Evolutionary conservation across 2,888 invertebrate species (phyloP), one percentile per base, ranked within the genome.

Genomic region (Leucozona laternaria): DNA sequence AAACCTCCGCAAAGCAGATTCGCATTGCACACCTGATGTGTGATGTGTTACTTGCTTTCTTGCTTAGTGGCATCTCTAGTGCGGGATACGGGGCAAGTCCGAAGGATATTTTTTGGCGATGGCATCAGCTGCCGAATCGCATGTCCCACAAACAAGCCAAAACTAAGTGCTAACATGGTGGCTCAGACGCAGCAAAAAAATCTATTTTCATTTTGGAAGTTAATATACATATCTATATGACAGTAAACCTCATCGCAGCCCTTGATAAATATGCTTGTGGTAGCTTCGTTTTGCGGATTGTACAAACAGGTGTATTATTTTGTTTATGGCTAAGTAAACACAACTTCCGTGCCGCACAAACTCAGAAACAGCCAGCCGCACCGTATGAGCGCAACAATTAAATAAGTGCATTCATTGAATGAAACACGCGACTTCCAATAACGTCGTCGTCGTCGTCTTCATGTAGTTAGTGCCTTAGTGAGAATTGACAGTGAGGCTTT

Each of bases 301-400:
- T 81, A 64, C 75, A 86, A 86, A 86, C 86, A 86, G 86, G 86
- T 86, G 86, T 82, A 82, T 86, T 82, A 82, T 86, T 86, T 73
- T 31, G 55, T 73, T 79, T 43, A 64, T 57, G 83, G 79, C 70
- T 79, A 79, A 73, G 80, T 85, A 78, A 82, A 73, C 78, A 82
- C 82, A 82, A 86, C 81, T 82, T 81, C 82, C 81, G 86, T 86
- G 78, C 73, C 78, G 64, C 81, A 78, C 70, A 81, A 57, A 40
- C 48, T 40, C 7, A 8, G n/a, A 43, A 1, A 2, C 25, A 48
- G 31, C 22, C 25, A 48, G 31, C 22, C 62, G 71, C 64, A 64
- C 22, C 55, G 71, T 71, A 64, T 62, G 84, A 68, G 80, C 15
- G 64, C 60, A 77, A 70, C 77, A 85, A 85, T 85, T 85, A 85